phyloP scores from a whole-genome alignment of 2,797 vertebrate species.

The Hipposideros larvatus region DNA sequence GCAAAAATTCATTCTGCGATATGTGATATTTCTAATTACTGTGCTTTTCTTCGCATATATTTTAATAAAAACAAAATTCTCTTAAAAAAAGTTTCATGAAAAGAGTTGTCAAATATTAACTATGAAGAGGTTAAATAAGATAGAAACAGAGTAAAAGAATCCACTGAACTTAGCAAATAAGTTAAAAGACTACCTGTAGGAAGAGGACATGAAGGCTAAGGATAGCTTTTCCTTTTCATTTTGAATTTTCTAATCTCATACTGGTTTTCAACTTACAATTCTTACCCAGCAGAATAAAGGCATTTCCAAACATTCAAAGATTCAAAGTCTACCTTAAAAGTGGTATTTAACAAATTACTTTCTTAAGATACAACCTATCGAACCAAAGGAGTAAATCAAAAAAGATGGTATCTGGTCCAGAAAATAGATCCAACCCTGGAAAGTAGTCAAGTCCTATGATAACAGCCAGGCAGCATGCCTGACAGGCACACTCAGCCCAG shows the following conservation, averaged over 20 bases:
- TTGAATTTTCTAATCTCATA: slow-evolving; percentile 9
- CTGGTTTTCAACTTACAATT: background rate
- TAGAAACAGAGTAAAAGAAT: background rate
- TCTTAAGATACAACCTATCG: background rate
- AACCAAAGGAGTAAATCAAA: background rate
- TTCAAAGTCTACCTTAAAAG: slow-evolving; percentile 1
- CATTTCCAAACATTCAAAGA: background rate
- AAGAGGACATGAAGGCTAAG: background rate
- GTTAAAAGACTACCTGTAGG: background rate
- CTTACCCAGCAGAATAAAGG: background rate
- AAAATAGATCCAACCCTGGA: background rate
- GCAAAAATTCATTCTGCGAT: background rate
- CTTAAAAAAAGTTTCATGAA: background rate
- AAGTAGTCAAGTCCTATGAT: background rate
- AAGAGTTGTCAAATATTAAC: background rate
- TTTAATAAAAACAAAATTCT: background rate
- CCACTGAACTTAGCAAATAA: background rate
- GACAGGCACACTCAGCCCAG: background rate
- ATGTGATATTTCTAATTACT: background rate
- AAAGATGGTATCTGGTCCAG: background rate
- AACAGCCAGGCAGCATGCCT: background rate
- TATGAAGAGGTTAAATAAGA: background rate
- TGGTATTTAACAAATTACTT: background rate
- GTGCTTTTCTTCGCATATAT: background rate
- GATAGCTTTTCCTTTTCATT: background rate